Percentiles rank a stretch among this genome's conserved stretches.
Evolutionary conservation across 2,797 vertebrate species (phyloP).

Genomic region (Hydrophis major): DNA sequence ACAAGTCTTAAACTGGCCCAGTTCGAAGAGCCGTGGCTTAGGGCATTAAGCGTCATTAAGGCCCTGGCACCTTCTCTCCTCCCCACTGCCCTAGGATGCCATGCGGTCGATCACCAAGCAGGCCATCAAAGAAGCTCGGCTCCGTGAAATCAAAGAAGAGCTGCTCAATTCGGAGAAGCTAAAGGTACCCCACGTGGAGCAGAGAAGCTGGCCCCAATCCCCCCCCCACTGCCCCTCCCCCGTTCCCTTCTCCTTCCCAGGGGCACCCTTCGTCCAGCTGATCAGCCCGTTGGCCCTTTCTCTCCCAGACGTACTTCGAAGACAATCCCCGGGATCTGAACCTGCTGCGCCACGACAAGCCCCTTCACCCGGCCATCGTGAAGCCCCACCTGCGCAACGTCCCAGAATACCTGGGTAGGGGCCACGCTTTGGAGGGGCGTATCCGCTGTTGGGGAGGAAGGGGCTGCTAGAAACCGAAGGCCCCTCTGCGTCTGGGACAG

Average conservation of each 20-base stretch:
- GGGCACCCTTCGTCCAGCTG: not conserved
- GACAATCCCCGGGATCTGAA: slow-evolving; percentile 91
- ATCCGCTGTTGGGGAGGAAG: too few relatives aligned
- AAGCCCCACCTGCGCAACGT: slow-evolving; percentile 88
- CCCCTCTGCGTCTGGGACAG: not conserved
- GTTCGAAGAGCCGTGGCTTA: not conserved
- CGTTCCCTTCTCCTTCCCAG: not conserved
- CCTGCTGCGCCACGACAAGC: slow-evolving; percentile 87
- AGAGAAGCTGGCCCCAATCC: too few relatives aligned
- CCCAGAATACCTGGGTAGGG: slow-evolving; percentile 87
- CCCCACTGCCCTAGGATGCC: slow-evolving; percentile 76
- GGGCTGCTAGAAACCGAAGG: too few relatives aligned
- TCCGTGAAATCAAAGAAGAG: slow-evolving; percentile 94
- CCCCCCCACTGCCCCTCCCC: too few relatives aligned
- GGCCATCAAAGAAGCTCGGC: slow-evolving; percentile 85
- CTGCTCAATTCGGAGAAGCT: slow-evolving; percentile 91
- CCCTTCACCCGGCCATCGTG: slow-evolving; percentile 86
- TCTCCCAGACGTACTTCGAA: slow-evolving; percentile 85
- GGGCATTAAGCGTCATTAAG: not conserved
- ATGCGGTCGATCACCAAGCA: slow-evolving; percentile 95
- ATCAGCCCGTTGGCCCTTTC: not conserved
- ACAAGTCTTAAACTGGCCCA: too few relatives aligned
- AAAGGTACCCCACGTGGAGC: slow-evolving; percentile 73
- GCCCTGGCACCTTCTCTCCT: accelerated
- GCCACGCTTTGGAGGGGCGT: accelerated